Evolutionary conservation across 30 jellyfish, hydroid and myxozoan genomes (phyloP).

Genomic region (Aurelia sp.): DNA sequence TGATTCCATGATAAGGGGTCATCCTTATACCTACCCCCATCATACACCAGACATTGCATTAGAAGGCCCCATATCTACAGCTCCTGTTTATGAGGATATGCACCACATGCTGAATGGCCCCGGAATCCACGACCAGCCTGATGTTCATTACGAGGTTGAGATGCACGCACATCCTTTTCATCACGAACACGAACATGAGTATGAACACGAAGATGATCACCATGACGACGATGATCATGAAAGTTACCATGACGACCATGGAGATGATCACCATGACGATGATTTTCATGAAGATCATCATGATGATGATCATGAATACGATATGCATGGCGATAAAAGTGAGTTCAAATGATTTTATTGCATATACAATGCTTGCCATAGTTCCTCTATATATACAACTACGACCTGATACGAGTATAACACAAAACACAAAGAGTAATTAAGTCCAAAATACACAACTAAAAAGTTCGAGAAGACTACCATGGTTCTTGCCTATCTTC

Average conservation of each 20-base stretch:
- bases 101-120: constrained; percentile 89
- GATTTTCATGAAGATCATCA: constrained; percentile 28
- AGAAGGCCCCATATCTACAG: constrained; percentile 81
- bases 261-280: constrained; percentile 35
- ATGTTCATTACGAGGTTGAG: constrained; percentile 86
- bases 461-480: too few relatives aligned
- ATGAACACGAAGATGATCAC: constrained; percentile 37
- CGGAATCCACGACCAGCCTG: constrained; percentile 79
- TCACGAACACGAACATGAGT: constrained; percentile 35
- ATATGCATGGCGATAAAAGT: constrained; percentile 65
- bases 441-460: too few relatives aligned
- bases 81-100: constrained; percentile 77
- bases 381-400: too few relatives aligned
- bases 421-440: too few relatives aligned
- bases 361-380: too few relatives aligned
- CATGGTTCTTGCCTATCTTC: too few relatives aligned
- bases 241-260: constrained; percentile 33
- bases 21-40: constrained; percentile 55
- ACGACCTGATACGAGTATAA: too few relatives aligned
- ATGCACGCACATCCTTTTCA: constrained; percentile 75
- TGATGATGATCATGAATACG: constrained; percentile 43
- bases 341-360: neutral
- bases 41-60: constrained; percentile 61
- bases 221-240: constrained; percentile 48
- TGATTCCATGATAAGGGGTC: constrained; percentile 51